Evolutionary conservation across 1,140 invertebrate genomes (phyloP).

Genomic region (Brachionus plicatilis): DNA sequence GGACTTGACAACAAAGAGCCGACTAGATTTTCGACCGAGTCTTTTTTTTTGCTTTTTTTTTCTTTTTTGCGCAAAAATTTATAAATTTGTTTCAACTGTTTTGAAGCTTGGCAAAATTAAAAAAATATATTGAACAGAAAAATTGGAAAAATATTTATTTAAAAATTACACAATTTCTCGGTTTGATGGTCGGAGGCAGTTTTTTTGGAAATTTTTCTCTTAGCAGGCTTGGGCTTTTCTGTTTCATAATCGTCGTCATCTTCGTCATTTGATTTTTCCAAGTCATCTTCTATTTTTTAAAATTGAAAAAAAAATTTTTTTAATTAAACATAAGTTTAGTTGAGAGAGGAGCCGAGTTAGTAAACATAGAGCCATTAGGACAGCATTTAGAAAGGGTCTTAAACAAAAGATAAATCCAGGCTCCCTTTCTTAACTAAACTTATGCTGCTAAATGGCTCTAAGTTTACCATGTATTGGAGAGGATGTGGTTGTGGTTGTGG

Average conservation of each 20-base stretch:
- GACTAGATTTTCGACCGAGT: background rate
- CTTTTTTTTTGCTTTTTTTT: background rate
- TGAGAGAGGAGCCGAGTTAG: background rate
- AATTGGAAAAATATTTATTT: background rate
- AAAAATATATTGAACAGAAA: background rate
- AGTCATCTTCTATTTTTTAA: background rate
- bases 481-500: background rate
- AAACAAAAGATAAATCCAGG: background rate
- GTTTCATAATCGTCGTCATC: background rate
- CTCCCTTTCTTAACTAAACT: conserved; percentile 9
- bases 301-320: background rate
- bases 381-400: background rate
- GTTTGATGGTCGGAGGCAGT: background rate
- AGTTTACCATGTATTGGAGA: background rate
- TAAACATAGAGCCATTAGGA: conserved; percentile 29
- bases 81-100: conserved; percentile 28
- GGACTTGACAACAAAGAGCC: background rate
- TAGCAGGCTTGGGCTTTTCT: background rate
- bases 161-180: background rate
- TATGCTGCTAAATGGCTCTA: conserved; percentile 34
- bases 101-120: background rate
- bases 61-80: conserved; percentile 29
- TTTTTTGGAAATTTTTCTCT: background rate
- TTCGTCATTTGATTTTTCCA: background rate
- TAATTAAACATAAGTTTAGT: background rate